Conservation (phyloP, 2,797 vertebrate species). For the Gallinago nigripennis region DNA sequence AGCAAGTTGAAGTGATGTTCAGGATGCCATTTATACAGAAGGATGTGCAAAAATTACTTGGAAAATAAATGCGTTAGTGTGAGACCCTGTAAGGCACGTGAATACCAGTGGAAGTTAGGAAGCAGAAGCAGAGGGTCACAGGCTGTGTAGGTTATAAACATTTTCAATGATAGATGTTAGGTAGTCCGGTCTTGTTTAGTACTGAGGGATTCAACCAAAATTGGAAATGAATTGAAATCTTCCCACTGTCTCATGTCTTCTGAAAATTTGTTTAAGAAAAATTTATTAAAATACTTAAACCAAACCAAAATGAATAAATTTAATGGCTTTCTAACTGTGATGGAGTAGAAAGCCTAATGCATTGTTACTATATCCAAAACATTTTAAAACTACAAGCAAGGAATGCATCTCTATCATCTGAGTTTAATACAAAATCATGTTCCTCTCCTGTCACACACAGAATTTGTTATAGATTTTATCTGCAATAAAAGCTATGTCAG, state of each 20-base stretch:
- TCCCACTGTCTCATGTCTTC: background rate
- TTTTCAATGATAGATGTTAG: background rate
- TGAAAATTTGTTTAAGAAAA: slow-evolving; percentile 47
- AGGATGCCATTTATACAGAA: background rate
- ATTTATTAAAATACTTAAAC: slow-evolving; percentile 28
- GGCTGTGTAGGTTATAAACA: background rate
- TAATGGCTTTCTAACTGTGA: slow-evolving; percentile 39
- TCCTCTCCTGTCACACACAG: slow-evolving; percentile 71
- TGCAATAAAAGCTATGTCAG: slow-evolving; percentile 76
- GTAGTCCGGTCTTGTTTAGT: background rate
- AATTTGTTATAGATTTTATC: slow-evolving; percentile 80
- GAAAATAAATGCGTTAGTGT: background rate
- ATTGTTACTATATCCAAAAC: slow-evolving; percentile 62
- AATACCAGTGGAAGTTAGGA: background rate
- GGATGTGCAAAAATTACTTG: background rate
- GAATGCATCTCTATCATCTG: slow-evolving; percentile 66
- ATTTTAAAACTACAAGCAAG: slow-evolving; percentile 67
- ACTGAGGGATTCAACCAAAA: slow-evolving; percentile 10
- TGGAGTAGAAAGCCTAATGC: slow-evolving; percentile 17
- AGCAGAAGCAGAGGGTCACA: background rate
- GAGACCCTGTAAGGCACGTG: background rate
- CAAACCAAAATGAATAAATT: slow-evolving; percentile 39
- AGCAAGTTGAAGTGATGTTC: background rate
- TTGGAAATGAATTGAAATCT: slow-evolving; percentile 50
- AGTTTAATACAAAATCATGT: slow-evolving; percentile 75